A percentile compares a stretch with the other conserved stretches of the same genome.
phyloP scores from a whole-genome alignment of 92 coral and sea anemone genomes.

The Nematostella vectensis region DNA sequence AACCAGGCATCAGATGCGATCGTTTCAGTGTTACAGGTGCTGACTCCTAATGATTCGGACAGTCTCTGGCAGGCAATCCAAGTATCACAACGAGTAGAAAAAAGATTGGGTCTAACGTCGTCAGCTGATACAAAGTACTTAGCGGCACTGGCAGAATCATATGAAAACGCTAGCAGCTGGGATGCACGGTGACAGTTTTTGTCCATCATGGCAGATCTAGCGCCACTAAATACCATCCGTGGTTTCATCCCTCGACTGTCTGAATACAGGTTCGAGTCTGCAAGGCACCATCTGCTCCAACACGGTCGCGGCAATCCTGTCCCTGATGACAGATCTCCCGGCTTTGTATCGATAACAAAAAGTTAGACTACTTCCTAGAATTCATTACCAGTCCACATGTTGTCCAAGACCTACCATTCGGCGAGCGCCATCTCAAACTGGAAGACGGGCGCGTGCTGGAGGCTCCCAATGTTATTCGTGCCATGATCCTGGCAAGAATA shows the following conservation, averaged over 20 bases:
- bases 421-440: conserved; percentile 14
- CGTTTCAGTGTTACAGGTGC: not conserved
- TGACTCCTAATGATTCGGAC: not conserved
- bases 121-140: not conserved
- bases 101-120: not conserved
- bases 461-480: conserved; percentile 32
- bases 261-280: conserved; percentile 16
- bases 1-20: not conserved
- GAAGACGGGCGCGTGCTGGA: conserved; percentile 9
- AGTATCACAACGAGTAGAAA: not conserved
- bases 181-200: not conserved
- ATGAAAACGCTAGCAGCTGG: not conserved
- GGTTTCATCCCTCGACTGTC: conserved; percentile 20
- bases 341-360: conserved; percentile 7
- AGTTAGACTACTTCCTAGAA: conserved; percentile 25
- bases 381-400: conserved; percentile 21
- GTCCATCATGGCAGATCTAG: not conserved
- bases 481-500: no score
- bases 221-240: not conserved
- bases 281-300: conserved; percentile 18
- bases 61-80: not conserved
- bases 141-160: not conserved
- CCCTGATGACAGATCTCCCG: not conserved
- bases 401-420: conserved; percentile 33
- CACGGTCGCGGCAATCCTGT: conserved; percentile 17